Percentiles rank a stretch among this genome's conserved stretches.
These are phyloP conservation scores for Pluvialis apricaria DNA, from an alignment of 2,113 vertebrate genomes.

Conservation along the genomic window DNA sequence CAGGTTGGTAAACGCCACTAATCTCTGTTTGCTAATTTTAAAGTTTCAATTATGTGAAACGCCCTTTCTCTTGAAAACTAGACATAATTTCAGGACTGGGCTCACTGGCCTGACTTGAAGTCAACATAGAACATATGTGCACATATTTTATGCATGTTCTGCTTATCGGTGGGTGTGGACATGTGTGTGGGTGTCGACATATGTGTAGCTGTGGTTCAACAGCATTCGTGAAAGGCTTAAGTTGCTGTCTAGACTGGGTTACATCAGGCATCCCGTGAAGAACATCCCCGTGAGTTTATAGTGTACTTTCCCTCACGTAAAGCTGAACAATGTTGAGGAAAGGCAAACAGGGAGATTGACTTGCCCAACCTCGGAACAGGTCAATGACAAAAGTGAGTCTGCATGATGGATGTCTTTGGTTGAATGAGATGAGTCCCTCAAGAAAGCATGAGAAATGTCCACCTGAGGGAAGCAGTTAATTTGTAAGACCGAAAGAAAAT, in stretches of 20 bases:
- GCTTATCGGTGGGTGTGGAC: background rate
- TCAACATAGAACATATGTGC: fast-evolving
- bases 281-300: fast-evolving
- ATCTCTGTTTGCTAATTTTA: background rate
- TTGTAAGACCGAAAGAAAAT: background rate
- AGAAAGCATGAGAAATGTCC: background rate
- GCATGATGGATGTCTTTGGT: background rate
- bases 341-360: background rate
- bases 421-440: background rate
- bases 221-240: background rate
- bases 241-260: background rate
- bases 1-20: background rate
- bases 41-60: background rate
- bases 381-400: background rate
- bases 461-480: background rate
- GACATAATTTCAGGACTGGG: background rate
- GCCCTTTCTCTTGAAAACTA: background rate
- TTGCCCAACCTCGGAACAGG: background rate
- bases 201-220: background rate
- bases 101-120: background rate
- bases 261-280: background rate
- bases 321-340: background rate
- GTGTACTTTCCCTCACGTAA: background rate
- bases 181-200: background rate
- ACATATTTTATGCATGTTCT: background rate